phyloP scores from a whole-genome alignment of 64 coral and sea anemone genomes.

The Porites lutea region DNA sequence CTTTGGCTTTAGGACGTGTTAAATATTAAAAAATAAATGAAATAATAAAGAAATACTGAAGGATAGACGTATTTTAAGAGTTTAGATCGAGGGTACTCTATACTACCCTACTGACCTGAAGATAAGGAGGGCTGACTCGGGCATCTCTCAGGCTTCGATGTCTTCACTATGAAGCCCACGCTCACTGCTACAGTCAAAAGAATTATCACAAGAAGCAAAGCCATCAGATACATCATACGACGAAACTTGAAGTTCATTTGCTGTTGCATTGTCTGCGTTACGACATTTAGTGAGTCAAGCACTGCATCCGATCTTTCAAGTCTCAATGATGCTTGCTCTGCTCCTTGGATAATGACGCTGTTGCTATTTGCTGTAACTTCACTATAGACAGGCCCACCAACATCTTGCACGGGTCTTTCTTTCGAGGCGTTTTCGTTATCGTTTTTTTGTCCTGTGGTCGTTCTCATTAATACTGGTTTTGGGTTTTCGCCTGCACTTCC shows the following conservation, averaged over 20 bases:
- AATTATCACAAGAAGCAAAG: background rate
- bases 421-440: no score
- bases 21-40: no score
- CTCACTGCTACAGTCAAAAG: conserved; percentile 12
- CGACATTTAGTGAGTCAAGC: background rate
- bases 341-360: background rate
- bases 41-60: no score
- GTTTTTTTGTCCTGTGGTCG: no score
- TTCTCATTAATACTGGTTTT: no score
- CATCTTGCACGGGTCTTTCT: no score
- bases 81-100: no score
- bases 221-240: background rate
- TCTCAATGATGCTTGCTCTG: no score
- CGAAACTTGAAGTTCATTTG: conserved; percentile 1
- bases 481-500: background rate
- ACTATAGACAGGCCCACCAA: background rate
- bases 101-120: background rate
- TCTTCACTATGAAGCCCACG: background rate
- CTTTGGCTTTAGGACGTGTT: no score
- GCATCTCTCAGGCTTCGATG: background rate
- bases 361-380: conserved; percentile 1
- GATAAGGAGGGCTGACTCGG: background rate
- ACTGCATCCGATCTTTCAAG: background rate
- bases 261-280: background rate
- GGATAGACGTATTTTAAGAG: no score